Percentiles rank a stretch among this genome's conserved stretches.
phyloP scores from a whole-genome alignment of 2,113 vertebrate genomes.

The Paracanthobrama guichenoti region DNA sequence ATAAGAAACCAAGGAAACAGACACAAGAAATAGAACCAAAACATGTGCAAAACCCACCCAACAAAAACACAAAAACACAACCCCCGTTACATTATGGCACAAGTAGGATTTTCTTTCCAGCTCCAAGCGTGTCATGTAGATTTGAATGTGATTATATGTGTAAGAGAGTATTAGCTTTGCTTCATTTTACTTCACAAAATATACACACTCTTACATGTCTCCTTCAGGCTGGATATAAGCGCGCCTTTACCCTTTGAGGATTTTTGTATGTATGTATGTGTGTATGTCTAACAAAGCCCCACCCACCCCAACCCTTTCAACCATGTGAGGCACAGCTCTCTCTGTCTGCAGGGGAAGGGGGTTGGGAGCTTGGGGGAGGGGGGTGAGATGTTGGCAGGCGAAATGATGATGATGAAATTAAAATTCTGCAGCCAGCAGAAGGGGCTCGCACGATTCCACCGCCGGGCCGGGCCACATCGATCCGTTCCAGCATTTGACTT shows the following conservation, averaged over 20 bases:
- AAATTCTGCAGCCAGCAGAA: slow-evolving; percentile 93
- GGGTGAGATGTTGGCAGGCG: slow-evolving; percentile 76
- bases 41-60: too few species aligned
- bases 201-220: not conserved
- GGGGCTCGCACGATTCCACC: slow-evolving; percentile 88
- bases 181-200: not conserved
- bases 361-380: slow-evolving; percentile 11
- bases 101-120: too few species aligned
- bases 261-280: slow-evolving; percentile 34
- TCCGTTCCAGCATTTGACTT: slow-evolving; percentile 99
- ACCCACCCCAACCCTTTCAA: slow-evolving; percentile 65
- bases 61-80: too few species aligned
- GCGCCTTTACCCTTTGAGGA: slow-evolving; percentile 24
- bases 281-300: slow-evolving; percentile 13
- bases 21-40: too few species aligned
- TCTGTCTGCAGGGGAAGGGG: slow-evolving; percentile 46
- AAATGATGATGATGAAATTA: slow-evolving; percentile 95
- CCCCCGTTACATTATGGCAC: too few species aligned
- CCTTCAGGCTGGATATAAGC: slow-evolving; percentile 1
- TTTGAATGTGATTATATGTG: not conserved
- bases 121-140: too few species aligned
- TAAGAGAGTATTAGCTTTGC: not conserved
- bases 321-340: slow-evolving; percentile 74
- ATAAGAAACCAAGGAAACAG: too few species aligned
- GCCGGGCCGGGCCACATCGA: slow-evolving; percentile 88